Evolutionary conservation across 2,797 vertebrate species (phyloP).

Genomic region (Coendou prehensilis): DNA sequence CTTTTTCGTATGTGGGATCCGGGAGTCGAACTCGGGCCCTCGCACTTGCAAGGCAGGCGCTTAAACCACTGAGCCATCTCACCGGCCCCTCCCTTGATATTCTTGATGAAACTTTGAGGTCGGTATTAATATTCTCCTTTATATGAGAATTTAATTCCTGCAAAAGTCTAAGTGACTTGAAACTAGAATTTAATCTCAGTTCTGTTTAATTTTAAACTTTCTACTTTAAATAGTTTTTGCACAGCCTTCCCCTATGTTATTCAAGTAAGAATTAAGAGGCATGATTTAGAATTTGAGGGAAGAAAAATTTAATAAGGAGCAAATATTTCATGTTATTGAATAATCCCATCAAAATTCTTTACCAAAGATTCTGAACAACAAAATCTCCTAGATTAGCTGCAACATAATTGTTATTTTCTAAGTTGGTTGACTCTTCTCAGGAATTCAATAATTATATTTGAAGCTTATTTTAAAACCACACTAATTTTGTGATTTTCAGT

Average conservation of each 20-base stretch:
- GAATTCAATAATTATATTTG: background rate
- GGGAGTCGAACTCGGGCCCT: no score
- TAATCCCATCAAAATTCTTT: background rate
- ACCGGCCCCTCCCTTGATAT: conserved; percentile 41
- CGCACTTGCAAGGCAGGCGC: no score
- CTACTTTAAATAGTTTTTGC: background rate
- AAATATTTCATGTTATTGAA: background rate
- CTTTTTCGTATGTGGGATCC: no score
- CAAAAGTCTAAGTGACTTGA: conserved; percentile 7
- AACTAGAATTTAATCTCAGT: background rate
- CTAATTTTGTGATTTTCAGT: background rate
- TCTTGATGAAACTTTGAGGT: background rate
- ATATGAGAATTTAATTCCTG: background rate
- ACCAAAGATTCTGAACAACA: background rate
- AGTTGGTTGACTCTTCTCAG: background rate
- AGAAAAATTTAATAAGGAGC: background rate
- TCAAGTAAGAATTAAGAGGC: background rate
- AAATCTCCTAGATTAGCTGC: background rate
- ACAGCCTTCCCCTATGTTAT: background rate
- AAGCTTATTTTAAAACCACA: background rate
- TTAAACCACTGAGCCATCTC: no score
- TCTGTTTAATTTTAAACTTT: background rate
- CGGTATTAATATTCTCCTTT: conserved; percentile 15
- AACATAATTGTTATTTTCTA: background rate
- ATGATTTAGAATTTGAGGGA: background rate